A percentile compares a stretch with the other conserved stretches of the same genome.
phyloP scores from a whole-genome alignment of 2,888 invertebrate species.

The Ptycholaimellus sp. region DNA sequence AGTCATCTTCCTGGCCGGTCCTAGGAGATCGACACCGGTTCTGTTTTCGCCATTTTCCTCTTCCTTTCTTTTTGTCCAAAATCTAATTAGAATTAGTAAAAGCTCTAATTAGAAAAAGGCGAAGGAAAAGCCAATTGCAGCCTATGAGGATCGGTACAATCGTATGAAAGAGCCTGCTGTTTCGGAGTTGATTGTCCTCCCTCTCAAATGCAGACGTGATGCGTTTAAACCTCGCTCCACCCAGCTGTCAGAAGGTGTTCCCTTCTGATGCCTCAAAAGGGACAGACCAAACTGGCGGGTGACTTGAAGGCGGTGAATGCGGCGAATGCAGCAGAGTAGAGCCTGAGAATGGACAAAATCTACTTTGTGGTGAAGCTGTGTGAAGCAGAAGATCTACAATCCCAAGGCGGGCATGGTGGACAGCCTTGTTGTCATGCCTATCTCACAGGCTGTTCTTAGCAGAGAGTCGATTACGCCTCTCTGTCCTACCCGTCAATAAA shows the following conservation, averaged over 20 bases:
- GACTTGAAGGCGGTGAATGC: constrained; percentile 50
- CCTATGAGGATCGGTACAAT: constrained; percentile 89
- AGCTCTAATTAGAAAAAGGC: too few relatives aligned
- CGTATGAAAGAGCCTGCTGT: constrained; percentile 86
- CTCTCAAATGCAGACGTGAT: constrained; percentile 96
- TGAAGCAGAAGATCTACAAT: constrained; percentile 59
- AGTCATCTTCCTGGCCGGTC: constrained; percentile 58
- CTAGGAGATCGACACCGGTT: constrained; percentile 73
- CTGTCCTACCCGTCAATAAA: too few relatives aligned
- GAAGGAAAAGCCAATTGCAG: constrained; percentile 32
- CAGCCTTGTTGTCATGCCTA: constrained; percentile 89
- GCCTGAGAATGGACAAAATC: constrained; percentile 91
- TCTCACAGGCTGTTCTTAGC: constrained; percentile 82
- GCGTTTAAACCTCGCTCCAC: constrained; percentile 93
- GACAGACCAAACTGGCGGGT: too few relatives aligned
- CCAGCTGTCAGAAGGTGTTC: constrained; percentile 81
- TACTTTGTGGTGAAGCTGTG: constrained; percentile 98
- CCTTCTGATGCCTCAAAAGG: background rate
- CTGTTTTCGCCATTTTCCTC: too few relatives aligned
- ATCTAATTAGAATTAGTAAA: too few relatives aligned
- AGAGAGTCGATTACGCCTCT: constrained; percentile 79
- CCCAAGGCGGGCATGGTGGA: constrained; percentile 62
- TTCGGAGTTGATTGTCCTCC: constrained; percentile 82
- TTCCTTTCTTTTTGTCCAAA: too few relatives aligned
- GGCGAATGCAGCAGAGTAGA: constrained; percentile 96